These are phyloP conservation scores for Hartigia nigra DNA, from an alignment of 2,888 invertebrate species.

Conservation along the genomic window DNA sequence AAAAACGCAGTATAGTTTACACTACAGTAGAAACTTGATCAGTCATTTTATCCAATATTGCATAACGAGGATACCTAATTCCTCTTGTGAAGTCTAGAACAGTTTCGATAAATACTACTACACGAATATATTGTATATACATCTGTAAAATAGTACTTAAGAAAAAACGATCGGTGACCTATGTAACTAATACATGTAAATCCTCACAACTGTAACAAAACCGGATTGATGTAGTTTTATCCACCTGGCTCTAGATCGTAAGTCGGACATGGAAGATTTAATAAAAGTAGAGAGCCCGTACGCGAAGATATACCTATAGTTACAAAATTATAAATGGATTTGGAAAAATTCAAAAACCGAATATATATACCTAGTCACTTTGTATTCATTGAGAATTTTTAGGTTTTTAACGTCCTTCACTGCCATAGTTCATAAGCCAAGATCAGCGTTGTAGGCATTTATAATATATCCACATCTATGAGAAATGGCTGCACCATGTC, in stretches of 20 bases:
- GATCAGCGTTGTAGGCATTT: neutral
- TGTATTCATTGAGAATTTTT: neutral
- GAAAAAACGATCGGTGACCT: neutral
- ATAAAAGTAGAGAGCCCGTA: neutral
- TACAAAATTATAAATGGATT: neutral
- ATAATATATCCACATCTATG: neutral
- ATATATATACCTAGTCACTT: neutral
- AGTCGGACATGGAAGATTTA: neutral
- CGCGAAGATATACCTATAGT: neutral
- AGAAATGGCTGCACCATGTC: neutral
- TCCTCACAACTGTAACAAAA: neutral
- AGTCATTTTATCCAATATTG: no score
- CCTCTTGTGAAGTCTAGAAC: neutral
- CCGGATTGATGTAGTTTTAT: neutral
- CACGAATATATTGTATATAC: neutral
- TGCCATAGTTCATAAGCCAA: neutral
- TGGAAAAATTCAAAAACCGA: neutral
- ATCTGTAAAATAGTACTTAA: neutral
- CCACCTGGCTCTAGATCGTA: neutral
- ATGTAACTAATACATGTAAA: neutral
- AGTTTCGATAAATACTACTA: neutral
- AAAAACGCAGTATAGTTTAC: no score
- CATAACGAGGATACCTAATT: no score
- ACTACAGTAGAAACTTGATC: no score
- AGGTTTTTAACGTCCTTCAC: neutral